A percentile compares a stretch with the other conserved stretches of the same genome.
phyloP scores from a whole-genome alignment of 2,113 vertebrate genomes.

The Misgurnus anguillicaudatus region DNA sequence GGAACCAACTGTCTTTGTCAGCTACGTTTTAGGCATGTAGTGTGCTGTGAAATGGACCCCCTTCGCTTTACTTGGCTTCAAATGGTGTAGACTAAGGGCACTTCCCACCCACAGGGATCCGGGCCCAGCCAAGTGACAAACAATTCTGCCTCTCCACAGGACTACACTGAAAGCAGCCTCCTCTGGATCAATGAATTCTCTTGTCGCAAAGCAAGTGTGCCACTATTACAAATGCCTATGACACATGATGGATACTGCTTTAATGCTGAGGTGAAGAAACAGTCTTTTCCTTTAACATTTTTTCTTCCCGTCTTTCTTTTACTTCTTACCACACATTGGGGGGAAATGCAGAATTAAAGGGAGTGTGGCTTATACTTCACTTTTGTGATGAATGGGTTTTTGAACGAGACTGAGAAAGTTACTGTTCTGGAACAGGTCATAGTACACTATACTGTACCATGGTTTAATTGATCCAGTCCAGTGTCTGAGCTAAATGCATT shows the following conservation, averaged over 20 bases:
- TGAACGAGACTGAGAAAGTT: slow-evolving; percentile 22
- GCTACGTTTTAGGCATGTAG: slow-evolving; percentile 1
- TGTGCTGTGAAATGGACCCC: slow-evolving; percentile 2
- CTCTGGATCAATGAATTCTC: slow-evolving; percentile 66
- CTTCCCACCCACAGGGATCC: slow-evolving; percentile 18
- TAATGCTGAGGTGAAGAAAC: slow-evolving; percentile 60
- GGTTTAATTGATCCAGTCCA: slow-evolving; percentile 8
- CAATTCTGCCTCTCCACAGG: slow-evolving; percentile 52
- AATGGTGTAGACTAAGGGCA: not conserved
- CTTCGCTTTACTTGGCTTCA: slow-evolving; percentile 57
- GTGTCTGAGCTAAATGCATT: not conserved
- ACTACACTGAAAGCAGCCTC: slow-evolving; percentile 50
- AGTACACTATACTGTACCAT: not conserved
- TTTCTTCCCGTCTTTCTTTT: slow-evolving; percentile 32
- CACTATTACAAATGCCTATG: slow-evolving; percentile 66
- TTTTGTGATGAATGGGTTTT: slow-evolving; percentile 16
- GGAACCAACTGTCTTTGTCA: not conserved
- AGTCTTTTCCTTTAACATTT: slow-evolving; percentile 57
- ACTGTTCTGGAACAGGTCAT: not conserved
- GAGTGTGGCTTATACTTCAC: not conserved
- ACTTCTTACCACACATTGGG: slow-evolving; percentile 33
- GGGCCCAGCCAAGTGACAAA: slow-evolving; percentile 62
- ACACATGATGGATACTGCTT: slow-evolving; percentile 64
- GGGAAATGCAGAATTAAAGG: slow-evolving; percentile 2
- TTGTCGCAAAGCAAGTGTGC: slow-evolving; percentile 52